Conservation (phyloP, 2,888 invertebrate genomes). For the Frankliniella intonsa region DNA sequence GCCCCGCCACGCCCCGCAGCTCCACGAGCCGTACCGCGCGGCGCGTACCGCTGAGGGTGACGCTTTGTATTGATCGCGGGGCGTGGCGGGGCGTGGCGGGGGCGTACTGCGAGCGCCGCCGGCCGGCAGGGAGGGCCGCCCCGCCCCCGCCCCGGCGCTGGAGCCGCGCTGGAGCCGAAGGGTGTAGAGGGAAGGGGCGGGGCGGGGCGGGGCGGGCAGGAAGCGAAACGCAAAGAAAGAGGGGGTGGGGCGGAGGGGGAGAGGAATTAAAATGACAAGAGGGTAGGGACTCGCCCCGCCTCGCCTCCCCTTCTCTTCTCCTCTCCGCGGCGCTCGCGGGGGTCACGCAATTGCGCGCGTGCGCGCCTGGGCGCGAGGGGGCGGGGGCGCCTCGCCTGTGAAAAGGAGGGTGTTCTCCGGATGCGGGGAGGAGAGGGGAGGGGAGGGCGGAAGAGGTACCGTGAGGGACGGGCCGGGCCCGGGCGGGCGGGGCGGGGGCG, state of each 20-base stretch:
- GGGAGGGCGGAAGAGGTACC: background rate
- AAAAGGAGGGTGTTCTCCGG: too few relatives aligned
- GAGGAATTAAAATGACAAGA: background rate
- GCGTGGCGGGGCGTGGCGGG: background rate
- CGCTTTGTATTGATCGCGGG: background rate
- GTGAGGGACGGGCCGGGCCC: background rate
- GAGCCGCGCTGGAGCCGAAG: background rate
- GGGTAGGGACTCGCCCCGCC: too few relatives aligned
- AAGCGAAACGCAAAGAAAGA: background rate
- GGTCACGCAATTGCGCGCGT: too few relatives aligned
- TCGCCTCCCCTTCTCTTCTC: too few relatives aligned
- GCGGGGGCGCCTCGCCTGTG: too few relatives aligned
- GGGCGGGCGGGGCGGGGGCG: background rate
- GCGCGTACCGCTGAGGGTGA: background rate
- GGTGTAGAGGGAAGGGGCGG: conserved; percentile 2
- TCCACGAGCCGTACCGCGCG: background rate
- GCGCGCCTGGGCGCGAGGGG: too few relatives aligned
- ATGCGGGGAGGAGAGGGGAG: background rate
- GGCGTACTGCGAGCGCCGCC: background rate
- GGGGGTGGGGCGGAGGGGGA: background rate
- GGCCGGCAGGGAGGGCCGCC: background rate
- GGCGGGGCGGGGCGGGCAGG: background rate
- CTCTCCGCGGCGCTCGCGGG: too few relatives aligned
- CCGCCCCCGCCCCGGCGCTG: background rate
- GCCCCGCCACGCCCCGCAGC: background rate